Evolutionary conservation across 2,113 vertebrate species (phyloP).

Genomic region (Protomyctophum bolini): DNA sequence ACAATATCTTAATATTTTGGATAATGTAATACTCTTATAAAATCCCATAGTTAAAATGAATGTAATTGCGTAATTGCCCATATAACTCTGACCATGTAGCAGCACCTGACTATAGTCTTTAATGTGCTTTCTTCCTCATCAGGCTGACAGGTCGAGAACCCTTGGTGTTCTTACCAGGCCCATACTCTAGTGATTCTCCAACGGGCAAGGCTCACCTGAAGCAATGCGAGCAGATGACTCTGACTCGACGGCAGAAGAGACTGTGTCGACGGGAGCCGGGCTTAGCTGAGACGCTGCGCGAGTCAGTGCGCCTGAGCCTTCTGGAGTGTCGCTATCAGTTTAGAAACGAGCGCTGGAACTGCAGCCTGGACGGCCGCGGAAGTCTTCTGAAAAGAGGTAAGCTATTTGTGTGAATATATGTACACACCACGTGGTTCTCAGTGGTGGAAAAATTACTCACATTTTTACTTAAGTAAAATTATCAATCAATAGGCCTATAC

Average conservation of each 20-base stretch:
- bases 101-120: background rate
- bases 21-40: no score
- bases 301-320: constrained; percentile 90
- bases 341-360: constrained; percentile 96
- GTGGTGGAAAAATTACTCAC: background rate
- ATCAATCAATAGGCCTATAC: background rate
- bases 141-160: constrained; percentile 94
- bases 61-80: no score
- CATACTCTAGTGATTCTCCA: constrained; percentile 74
- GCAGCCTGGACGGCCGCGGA: constrained; percentile 91
- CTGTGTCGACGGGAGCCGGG: constrained; percentile 93
- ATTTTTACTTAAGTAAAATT: background rate
- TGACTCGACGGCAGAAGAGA: constrained; percentile 90
- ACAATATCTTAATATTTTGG: no score
- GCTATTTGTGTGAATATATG: constrained; percentile 11
- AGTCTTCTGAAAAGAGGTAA: constrained; percentile 94
- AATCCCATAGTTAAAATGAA: no score
- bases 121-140: background rate
- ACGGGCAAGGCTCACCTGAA: constrained; percentile 87
- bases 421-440: background rate
- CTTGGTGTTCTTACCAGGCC: constrained; percentile 84
- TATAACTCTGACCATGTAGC: no score
- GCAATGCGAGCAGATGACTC: constrained; percentile 93
- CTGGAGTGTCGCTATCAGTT: constrained; percentile 96
- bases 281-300: constrained; percentile 90